Percentiles rank a stretch among this genome's conserved stretches.
Conservation (phyloP, 2,113 vertebrate species). For the mouse (Mus musculus) region DNA sequence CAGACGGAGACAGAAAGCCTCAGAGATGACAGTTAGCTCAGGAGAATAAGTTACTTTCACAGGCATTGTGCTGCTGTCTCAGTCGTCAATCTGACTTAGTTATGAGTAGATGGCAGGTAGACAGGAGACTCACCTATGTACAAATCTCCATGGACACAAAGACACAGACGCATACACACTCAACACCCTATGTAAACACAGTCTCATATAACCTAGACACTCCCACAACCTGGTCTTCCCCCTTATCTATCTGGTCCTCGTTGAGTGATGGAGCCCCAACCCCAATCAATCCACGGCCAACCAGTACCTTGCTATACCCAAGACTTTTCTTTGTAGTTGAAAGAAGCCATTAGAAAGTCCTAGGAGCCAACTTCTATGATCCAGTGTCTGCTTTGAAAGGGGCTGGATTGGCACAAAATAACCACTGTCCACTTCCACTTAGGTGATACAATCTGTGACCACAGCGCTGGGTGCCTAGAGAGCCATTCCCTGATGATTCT, state of each 20-base stretch:
- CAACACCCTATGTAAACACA: not conserved
- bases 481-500: not conserved
- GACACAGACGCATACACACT: not conserved
- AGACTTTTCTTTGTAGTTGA: not conserved
- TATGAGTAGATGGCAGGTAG: not conserved
- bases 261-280: not conserved
- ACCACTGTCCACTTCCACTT: not conserved
- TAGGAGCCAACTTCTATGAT: too few relatives aligned
- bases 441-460: not conserved
- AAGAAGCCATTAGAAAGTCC: not conserved
- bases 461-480: not conserved
- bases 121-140: not conserved
- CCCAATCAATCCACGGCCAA: not conserved
- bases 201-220: not conserved
- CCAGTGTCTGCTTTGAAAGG: not conserved
- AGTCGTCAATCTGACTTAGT: not conserved
- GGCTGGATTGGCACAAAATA: not conserved
- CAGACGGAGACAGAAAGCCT: too few relatives aligned
- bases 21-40: too few relatives aligned
- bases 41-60: too few relatives aligned
- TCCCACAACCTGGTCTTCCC: not conserved
- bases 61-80: fast-evolving
- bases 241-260: fast-evolving
- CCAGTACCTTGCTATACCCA: not conserved
- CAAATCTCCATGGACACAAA: not conserved